These are phyloP conservation scores for Distichodus sexfasciatus DNA, from an alignment of 2,797 vertebrate species.

Conservation along the genomic window DNA sequence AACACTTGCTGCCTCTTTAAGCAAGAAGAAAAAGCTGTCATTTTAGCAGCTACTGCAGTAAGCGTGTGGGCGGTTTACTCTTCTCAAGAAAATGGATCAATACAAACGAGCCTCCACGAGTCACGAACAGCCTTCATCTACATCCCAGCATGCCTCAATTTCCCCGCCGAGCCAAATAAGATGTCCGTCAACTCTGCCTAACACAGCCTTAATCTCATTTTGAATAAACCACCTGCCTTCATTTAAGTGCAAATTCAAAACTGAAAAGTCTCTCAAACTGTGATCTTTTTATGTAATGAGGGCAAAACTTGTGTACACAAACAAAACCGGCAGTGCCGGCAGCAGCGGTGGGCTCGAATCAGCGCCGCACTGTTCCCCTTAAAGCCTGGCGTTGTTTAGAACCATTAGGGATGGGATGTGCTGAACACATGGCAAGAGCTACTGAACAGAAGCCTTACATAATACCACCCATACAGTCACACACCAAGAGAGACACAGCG, in stretches of 20 bases:
- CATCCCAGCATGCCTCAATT: not conserved
- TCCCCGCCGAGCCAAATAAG: too few relatives aligned
- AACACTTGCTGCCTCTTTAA: not conserved
- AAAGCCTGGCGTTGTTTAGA: conserved; percentile 58
- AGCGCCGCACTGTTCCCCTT: conserved; percentile 9
- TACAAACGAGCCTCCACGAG: not conserved
- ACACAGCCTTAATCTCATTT: not conserved
- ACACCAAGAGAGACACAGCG: not conserved
- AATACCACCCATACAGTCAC: conserved; percentile 36
- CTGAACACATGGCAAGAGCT: conserved; percentile 46
- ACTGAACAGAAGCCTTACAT: conserved; percentile 34
- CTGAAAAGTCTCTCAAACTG: not conserved
- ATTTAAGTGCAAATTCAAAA: not conserved
- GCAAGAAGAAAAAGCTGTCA: not conserved
- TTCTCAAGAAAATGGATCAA: not conserved
- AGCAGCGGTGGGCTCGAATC: not conserved
- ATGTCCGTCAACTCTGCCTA: too few relatives aligned
- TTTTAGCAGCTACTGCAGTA: not conserved
- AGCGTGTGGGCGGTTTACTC: not conserved
- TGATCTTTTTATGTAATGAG: conserved; percentile 30
- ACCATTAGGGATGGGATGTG: conserved; percentile 39
- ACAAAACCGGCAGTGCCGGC: not conserved
- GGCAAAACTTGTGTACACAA: conserved; percentile 5
- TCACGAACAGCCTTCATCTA: not conserved
- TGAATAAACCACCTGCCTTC: conserved; percentile 1